Conservation (phyloP, 2,113 vertebrate species). For the Cricetomys ansorgei region DNA sequence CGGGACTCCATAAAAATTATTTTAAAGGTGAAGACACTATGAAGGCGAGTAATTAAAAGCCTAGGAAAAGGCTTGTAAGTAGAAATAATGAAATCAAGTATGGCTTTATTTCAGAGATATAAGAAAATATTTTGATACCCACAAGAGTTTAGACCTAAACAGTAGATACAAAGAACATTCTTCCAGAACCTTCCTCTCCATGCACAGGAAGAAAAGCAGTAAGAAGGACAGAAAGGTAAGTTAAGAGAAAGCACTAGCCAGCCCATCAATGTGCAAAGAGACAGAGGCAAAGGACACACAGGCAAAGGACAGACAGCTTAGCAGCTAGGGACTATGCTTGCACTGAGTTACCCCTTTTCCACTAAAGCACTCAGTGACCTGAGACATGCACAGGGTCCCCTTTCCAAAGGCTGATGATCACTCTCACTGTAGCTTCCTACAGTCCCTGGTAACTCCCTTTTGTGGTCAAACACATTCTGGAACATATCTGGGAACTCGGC, state of each 20-base stretch:
- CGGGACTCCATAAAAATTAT: constrained; percentile 60
- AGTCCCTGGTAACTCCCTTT: not conserved
- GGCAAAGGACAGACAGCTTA: not conserved
- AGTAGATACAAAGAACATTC: not conserved
- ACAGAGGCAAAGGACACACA: not conserved
- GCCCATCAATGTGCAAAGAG: not conserved
- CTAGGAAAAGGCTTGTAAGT: constrained; percentile 1
- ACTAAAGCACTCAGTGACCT: not conserved
- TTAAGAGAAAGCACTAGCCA: constrained; percentile 1
- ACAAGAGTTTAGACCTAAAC: not conserved
- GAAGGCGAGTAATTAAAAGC: constrained; percentile 12
- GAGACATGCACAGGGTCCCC: not conserved
- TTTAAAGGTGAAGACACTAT: constrained; percentile 24
- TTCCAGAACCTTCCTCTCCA: not conserved
- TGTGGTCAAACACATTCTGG: not conserved
- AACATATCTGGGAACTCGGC: not conserved
- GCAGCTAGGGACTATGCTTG: not conserved
- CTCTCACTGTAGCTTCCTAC: not conserved
- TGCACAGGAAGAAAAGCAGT: not conserved
- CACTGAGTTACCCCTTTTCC: not conserved
- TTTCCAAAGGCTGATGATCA: not conserved
- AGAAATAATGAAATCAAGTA: constrained; percentile 50
- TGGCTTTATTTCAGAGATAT: constrained; percentile 50
- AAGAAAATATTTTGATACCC: not conserved
- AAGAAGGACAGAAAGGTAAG: not conserved